A percentile compares a stretch with the other conserved stretches of the same genome.
Conservation (phyloP, 2,113 vertebrate genomes). For the Thunnus thynnus region DNA sequence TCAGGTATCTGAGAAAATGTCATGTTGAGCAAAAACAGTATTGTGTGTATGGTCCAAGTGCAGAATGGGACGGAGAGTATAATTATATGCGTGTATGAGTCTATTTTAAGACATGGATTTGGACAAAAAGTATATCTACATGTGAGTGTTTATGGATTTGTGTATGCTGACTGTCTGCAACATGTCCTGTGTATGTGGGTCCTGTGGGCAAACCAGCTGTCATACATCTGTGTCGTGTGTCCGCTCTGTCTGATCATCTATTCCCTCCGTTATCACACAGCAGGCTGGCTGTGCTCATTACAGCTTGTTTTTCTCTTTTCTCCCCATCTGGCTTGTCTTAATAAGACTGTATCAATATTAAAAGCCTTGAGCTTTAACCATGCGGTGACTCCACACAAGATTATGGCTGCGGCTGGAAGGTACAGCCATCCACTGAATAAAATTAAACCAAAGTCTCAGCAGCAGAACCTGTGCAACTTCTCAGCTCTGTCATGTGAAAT, state of each 20-base stretch:
- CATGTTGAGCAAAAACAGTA: conserved; percentile 21
- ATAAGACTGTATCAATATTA: conserved; percentile 80
- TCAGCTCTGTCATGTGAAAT: conserved; percentile 28
- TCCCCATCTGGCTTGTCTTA: conserved; percentile 78
- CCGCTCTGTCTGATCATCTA: conserved; percentile 78
- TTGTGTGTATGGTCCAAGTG: conserved; percentile 2
- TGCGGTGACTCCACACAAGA: conserved; percentile 19
- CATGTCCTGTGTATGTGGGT: conserved; percentile 30
- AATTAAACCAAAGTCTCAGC: conserved; percentile 23
- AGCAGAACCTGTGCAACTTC: conserved; percentile 24
- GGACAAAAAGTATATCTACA: neutral
- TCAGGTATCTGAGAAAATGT: conserved; percentile 27
- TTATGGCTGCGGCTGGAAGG: conserved; percentile 37
- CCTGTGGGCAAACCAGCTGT: conserved; percentile 71
- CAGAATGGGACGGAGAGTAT: neutral
- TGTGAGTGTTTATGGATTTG: conserved; percentile 17
- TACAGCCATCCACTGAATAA: conserved; percentile 19
- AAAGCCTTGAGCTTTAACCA: conserved; percentile 53
- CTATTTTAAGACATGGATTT: conserved; percentile 7
- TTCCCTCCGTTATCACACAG: conserved; percentile 72
- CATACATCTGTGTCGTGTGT: conserved; percentile 70
- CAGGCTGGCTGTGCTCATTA: conserved; percentile 80
- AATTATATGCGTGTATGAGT: neutral
- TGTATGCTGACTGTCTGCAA: conserved; percentile 23
- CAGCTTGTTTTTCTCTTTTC: conserved; percentile 81